Base-by-base conservation (phyloP, 2,888 invertebrate genomes). In the Camptogramma bilineatum region DNA sequence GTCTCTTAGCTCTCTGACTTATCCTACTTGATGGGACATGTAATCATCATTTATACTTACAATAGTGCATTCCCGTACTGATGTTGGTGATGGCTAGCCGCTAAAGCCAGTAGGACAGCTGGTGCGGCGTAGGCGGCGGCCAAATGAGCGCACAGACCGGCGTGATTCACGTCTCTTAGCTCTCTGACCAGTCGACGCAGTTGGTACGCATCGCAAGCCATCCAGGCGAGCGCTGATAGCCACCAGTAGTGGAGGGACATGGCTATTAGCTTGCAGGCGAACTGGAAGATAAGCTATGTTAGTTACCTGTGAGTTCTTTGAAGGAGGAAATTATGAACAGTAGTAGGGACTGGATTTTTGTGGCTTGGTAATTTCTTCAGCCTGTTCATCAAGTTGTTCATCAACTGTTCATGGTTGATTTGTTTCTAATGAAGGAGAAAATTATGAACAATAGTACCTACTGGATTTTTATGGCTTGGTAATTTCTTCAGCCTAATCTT, bases 131-230 rank as follows among this genome's bases (percentile, higher is more conserved):
- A 99, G 16, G 98, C 99, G 81, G 97, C 95, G 16, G 97, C 96
- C 76, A 98, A 97, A 84, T 98, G 99, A 84, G 98, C 98, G 82
- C 97, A 97, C 64, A 99, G 97, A 39, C 97, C 97, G 4, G 98
- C 99, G 85, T 98, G 98, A 93, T 99, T 99, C 52, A 99, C 98
- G 87, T 99, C 98, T 3, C 99, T 94, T 94, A 99, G 96, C 91
- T 99, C 99, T 2, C 98, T 98, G 73, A 99, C 91, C 96, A 99
- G 97, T 51, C 99, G 95, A 81, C 99, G 97, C 62, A 99, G 93
- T 88, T 99, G 99, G 74, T 98, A 95, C 31, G 98, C 97, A 87
- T 98, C 98, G 58, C 98, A 97, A 73, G 98, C 95, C 76, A 97
- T 95, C 99, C 99, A 99, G 18, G 96, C 96, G 80, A 98, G 97